Evolutionary conservation across 2,888 invertebrate genomes (phyloP).

Genomic region (Diplazon laetatorius): DNA sequence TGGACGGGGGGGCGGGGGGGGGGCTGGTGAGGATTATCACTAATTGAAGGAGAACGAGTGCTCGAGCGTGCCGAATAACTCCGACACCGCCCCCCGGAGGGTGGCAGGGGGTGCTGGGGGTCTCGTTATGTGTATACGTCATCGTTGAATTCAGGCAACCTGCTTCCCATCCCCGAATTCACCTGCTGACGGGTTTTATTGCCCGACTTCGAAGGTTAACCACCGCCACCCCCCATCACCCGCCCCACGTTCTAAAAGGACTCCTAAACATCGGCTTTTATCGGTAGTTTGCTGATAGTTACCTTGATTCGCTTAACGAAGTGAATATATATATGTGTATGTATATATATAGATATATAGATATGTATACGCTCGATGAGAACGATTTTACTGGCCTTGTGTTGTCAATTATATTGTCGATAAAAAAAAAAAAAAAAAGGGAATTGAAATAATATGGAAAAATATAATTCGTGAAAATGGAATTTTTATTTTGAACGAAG

Average conservation of each 20-base stretch:
- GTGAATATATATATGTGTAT: too few species aligned
- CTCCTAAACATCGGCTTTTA: slow-evolving; percentile 50
- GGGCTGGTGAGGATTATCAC: slow-evolving; percentile 47
- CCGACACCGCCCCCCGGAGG: slow-evolving; percentile 26
- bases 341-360: too few species aligned
- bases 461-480: too few species aligned
- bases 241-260: too few species aligned
- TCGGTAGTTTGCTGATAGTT: slow-evolving; percentile 38
- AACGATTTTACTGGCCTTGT: too few species aligned
- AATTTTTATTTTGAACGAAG: too few species aligned
- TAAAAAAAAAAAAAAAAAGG: too few species aligned
- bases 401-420: too few species aligned
- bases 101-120: slow-evolving; percentile 29
- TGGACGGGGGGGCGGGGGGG: slow-evolving; percentile 26
- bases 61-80: slow-evolving; percentile 60
- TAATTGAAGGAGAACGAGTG: slow-evolving; percentile 65
- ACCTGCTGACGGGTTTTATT: slow-evolving; percentile 57
- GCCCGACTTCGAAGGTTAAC: slow-evolving; percentile 50
- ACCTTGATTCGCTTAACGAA: slow-evolving; percentile 37
- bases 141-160: slow-evolving; percentile 56
- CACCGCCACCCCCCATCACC: not conserved
- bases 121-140: slow-evolving; percentile 53
- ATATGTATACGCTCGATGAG: too few species aligned
- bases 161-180: slow-evolving; percentile 39
- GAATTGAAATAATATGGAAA: too few species aligned